These are phyloP conservation scores for Balearica regulorum DNA, from an alignment of 2,797 vertebrate genomes.

Conservation along the genomic window DNA sequence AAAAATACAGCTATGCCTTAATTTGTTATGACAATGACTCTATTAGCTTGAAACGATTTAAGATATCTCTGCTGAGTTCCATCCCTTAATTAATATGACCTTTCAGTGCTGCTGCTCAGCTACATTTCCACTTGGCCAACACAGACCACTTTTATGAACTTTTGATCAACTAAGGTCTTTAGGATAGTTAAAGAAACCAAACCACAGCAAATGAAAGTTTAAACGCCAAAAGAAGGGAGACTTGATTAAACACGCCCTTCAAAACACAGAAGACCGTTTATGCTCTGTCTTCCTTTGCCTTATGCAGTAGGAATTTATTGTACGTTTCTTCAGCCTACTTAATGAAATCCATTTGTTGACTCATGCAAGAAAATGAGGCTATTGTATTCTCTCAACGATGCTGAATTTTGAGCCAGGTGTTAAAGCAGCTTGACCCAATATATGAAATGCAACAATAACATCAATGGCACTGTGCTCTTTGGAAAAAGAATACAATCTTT, in stretches of 20 bases:
- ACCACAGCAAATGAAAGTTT: not conserved
- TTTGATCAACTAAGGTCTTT: not conserved
- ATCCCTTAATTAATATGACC: constrained; percentile 45
- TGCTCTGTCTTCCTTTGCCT: not conserved
- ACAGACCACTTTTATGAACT: not conserved
- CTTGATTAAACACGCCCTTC: constrained; percentile 14
- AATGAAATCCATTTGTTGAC: constrained; percentile 38
- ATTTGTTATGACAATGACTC: not conserved
- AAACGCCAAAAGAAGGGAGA: not conserved
- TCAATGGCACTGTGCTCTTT: not conserved
- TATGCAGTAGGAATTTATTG: not conserved
- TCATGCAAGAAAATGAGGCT: constrained; percentile 24
- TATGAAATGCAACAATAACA: not conserved
- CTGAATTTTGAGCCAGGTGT: not conserved
- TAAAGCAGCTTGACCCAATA: not conserved
- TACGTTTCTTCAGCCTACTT: not conserved
- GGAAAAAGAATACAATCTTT: not conserved
- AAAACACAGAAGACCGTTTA: not conserved
- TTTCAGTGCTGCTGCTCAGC: constrained; percentile 22
- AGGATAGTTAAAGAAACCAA: not conserved
- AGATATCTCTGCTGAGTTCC: not conserved
- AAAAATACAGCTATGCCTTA: not conserved
- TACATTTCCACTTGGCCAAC: constrained; percentile 13
- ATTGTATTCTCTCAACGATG: constrained; percentile 1
- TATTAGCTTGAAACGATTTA: not conserved